phyloP scores from a whole-genome alignment of 2,797 vertebrate genomes.

The Chelmon rostratus region DNA sequence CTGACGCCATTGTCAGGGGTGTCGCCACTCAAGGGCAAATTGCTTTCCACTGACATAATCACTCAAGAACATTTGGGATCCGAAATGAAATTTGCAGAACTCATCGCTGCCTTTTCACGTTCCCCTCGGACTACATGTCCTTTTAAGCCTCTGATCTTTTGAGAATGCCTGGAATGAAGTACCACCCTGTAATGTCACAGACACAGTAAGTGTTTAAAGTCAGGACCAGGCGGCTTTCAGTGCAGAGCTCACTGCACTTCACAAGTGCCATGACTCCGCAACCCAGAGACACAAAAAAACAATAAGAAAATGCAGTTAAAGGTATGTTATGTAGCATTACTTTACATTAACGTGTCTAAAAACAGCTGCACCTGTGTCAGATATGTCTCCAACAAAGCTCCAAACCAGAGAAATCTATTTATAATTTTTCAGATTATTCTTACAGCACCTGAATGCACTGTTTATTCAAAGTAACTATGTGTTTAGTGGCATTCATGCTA shows the following conservation, averaged over 20 bases:
- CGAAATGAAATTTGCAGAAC: conserved; percentile 15
- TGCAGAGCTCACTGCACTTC: not conserved
- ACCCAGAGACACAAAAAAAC: not conserved
- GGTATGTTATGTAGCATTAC: too few relatives aligned
- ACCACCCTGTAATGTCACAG: conserved; percentile 43
- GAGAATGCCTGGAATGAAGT: conserved; percentile 65
- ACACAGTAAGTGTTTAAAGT: not conserved
- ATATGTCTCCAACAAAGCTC: too few relatives aligned
- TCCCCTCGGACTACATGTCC: conserved; percentile 11
- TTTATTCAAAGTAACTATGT: too few relatives aligned
- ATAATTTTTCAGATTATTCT: not conserved
- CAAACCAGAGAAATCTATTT: too few relatives aligned
- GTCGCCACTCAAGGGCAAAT: conserved; percentile 45
- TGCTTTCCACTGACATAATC: conserved; percentile 59
- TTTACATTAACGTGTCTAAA: too few relatives aligned
- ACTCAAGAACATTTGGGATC: conserved; percentile 40
- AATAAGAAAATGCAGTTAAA: not conserved
- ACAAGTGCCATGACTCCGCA: not conserved
- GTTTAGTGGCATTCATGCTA: too few relatives aligned
- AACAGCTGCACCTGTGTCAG: too few relatives aligned
- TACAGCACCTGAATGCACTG: too few relatives aligned
- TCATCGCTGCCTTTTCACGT: not conserved
- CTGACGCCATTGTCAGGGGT: conserved; percentile 58
- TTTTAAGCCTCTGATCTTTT: conserved; percentile 40
- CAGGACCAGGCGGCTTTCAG: conserved; percentile 14